These are phyloP conservation scores for Maconellicoccus hirsutus DNA, from an alignment of 1,140 invertebrate species.

Conservation along the genomic window DNA sequence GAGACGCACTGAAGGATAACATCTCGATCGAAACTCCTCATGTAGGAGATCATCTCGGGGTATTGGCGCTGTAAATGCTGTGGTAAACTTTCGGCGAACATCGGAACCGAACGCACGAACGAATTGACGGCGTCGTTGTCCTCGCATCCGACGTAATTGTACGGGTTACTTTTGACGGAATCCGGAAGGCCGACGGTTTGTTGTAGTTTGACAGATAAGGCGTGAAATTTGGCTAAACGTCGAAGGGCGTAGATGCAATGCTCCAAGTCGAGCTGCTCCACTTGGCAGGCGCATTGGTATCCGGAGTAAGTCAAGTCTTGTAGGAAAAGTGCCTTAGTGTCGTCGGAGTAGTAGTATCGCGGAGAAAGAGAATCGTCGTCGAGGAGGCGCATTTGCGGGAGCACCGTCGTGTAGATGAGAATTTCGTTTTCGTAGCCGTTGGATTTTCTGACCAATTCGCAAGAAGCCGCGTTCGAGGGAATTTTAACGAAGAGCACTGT, in stretches of 20 bases:
- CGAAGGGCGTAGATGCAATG: not conserved
- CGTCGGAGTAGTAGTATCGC: not conserved
- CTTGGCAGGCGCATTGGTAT: not conserved
- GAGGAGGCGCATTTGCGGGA: not conserved
- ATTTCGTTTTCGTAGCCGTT: not conserved
- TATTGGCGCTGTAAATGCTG: not conserved
- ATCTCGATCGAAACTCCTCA: not conserved
- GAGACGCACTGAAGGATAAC: not conserved
- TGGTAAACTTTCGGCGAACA: not conserved
- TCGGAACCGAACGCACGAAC: not conserved
- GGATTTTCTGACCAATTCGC: not conserved
- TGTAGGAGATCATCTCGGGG: not conserved
- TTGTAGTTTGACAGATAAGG: not conserved
- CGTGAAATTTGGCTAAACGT: not conserved
- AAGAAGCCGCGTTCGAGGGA: not conserved
- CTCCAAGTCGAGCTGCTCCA: not conserved
- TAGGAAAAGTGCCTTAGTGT: not conserved
- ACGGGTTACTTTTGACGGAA: not conserved
- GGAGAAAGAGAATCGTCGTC: not conserved
- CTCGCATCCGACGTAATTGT: not conserved
- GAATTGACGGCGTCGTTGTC: not conserved
- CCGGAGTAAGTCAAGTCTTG: not conserved
- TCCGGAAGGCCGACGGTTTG: not conserved
- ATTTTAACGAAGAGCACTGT: not conserved
- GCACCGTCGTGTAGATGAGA: not conserved